Evolutionary conservation across 2,797 vertebrate genomes (phyloP).

Genomic region (Clarias pachynema): DNA sequence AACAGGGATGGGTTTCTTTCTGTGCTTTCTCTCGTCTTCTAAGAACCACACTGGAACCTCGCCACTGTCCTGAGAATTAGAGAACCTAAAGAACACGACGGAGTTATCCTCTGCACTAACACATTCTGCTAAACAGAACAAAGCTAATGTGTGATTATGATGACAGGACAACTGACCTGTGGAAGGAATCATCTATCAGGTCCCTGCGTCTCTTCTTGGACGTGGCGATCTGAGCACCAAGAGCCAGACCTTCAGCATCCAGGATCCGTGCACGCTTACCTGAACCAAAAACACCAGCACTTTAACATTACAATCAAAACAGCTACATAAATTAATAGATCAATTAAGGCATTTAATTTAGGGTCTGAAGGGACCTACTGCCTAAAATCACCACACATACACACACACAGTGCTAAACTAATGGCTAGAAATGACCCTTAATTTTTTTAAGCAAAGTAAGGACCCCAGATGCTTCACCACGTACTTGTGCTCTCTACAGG

Average conservation of each 20-base stretch:
- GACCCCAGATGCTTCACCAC: conserved; percentile 53
- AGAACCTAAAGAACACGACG: conserved; percentile 71
- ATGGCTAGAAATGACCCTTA: too few species aligned
- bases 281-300: conserved; percentile 30
- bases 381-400: neutral
- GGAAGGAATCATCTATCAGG: conserved; percentile 88
- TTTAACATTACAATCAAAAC: conserved; percentile 2
- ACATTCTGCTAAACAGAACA: neutral
- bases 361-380: neutral
- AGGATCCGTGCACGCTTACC: conserved; percentile 84
- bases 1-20: conserved; percentile 81
- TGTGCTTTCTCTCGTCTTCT: conserved; percentile 86
- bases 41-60: conserved; percentile 92
- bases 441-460: neutral
- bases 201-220: conserved; percentile 88
- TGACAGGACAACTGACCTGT: conserved; percentile 73
- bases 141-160: too few species aligned
- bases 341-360: too few species aligned
- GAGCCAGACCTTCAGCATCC: conserved; percentile 88
- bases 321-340: neutral
- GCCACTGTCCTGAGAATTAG: conserved; percentile 81
- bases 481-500: conserved; percentile 89
- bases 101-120: neutral
- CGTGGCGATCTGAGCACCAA: conserved; percentile 85
- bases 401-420: neutral